A percentile compares a stretch with the other conserved stretches of the same genome.
Conservation (phyloP, 2,797 vertebrate genomes). For the Spinibarbus caldwelli region DNA sequence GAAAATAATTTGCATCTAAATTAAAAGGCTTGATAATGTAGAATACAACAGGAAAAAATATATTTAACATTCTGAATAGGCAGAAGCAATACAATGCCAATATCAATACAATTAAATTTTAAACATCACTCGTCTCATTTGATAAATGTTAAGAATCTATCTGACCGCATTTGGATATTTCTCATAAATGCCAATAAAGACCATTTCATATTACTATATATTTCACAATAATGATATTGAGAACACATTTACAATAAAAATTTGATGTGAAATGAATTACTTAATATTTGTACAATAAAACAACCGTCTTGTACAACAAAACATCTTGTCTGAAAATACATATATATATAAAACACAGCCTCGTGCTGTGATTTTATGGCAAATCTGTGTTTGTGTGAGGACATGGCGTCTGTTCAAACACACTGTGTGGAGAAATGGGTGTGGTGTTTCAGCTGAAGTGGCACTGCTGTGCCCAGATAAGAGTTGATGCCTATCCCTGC, state of each 20-base stretch:
- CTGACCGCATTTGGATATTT: not conserved
- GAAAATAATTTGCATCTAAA: not conserved
- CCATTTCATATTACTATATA: not conserved
- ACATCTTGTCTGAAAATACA: not conserved
- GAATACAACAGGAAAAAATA: not conserved
- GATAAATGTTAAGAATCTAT: not conserved
- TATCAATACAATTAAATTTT: not conserved
- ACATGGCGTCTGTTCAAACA: conserved; percentile 74
- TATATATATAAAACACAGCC: conserved; percentile 13
- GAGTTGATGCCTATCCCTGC: conserved; percentile 80
- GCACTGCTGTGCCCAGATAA: conserved; percentile 85
- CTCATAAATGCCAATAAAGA: not conserved
- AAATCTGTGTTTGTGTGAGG: conserved; percentile 58
- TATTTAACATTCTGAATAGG: not conserved
- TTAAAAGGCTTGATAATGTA: not conserved
- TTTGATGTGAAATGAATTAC: too few species aligned
- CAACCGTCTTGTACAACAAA: not conserved
- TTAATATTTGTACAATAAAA: conserved; percentile 2
- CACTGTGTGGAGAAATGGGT: conserved; percentile 78
- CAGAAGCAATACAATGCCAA: not conserved
- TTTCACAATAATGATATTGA: not conserved
- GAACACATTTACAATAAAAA: not conserved
- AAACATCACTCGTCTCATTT: not conserved
- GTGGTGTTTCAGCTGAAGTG: conserved; percentile 85
- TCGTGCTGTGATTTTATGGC: conserved; percentile 47